Conservation (phyloP, 2,113 vertebrate species). For the Ptyas mucosa region DNA sequence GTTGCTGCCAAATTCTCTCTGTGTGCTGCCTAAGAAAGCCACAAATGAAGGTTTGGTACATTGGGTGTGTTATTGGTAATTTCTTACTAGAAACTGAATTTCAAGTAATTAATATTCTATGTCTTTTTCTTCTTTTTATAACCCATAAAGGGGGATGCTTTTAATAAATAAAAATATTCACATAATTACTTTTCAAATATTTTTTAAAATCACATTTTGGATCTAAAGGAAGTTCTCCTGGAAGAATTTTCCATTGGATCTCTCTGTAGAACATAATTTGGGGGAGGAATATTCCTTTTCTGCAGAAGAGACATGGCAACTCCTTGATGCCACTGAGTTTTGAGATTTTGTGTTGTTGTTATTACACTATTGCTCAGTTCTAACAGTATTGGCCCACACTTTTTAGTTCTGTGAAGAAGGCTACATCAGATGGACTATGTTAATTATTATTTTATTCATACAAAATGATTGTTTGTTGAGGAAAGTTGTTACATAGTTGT, state of each 20-base stretch:
- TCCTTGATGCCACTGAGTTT: not conserved
- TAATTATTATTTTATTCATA: not conserved
- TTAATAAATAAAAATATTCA: not conserved
- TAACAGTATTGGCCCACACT: rapidly evolving
- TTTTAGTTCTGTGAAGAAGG: rapidly evolving
- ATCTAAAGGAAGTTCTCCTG: not conserved
- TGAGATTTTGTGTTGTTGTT: not conserved
- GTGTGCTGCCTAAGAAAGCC: not conserved
- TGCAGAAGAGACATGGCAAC: not conserved
- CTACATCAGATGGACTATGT: not conserved
- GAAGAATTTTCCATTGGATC: not conserved
- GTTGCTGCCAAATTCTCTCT: not conserved
- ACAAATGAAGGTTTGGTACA: not conserved
- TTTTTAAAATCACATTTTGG: not conserved
- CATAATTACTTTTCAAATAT: not conserved
- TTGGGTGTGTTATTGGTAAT: not conserved
- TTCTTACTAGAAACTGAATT: not conserved
- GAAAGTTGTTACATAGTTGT: not conserved
- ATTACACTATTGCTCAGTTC: not conserved
- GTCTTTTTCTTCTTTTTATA: not conserved
- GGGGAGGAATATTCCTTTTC: not conserved
- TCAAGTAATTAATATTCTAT: not conserved
- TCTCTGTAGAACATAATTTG: not conserved
- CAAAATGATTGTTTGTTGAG: not conserved
- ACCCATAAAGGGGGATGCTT: not conserved